Conservation (phyloP, 2,797 vertebrate species). For the Meda fulgida region DNA sequence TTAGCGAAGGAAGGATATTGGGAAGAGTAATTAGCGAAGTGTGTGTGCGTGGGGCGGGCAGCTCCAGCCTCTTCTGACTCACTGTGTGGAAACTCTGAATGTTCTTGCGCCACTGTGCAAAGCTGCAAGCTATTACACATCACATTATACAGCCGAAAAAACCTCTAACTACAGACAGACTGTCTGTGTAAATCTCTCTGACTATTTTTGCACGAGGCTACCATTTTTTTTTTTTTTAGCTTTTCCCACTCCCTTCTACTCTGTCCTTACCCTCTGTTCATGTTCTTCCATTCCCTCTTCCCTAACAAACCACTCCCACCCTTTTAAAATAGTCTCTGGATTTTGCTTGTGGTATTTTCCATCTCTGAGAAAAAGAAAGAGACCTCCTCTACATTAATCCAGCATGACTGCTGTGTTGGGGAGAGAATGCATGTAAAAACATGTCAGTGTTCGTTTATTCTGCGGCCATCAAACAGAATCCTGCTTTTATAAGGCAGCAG, state of each 20-base stretch:
- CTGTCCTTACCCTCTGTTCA: slow-evolving; percentile 8
- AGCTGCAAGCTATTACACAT: slow-evolving; percentile 79
- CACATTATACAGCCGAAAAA: slow-evolving; percentile 72
- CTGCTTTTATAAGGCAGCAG: slow-evolving; percentile 5
- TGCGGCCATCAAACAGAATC: slow-evolving; percentile 29
- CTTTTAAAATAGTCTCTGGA: slow-evolving; percentile 28
- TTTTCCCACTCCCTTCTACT: not conserved
- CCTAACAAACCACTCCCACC: slow-evolving; percentile 25
- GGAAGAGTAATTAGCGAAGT: slow-evolving; percentile 43
- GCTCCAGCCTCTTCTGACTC: slow-evolving; percentile 70
- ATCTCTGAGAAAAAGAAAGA: slow-evolving; percentile 58
- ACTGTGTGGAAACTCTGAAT: slow-evolving; percentile 84
- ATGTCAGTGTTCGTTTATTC: slow-evolving; percentile 8
- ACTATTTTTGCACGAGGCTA: slow-evolving; percentile 27
- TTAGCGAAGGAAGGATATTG: slow-evolving; percentile 41
- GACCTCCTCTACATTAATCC: slow-evolving; percentile 32
- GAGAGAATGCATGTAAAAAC: slow-evolving; percentile 41
- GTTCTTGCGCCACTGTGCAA: slow-evolving; percentile 75
- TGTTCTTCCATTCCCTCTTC: slow-evolving; percentile 41
- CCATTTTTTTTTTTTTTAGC: not conserved
- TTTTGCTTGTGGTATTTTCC: slow-evolving; percentile 69
- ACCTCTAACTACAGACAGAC: slow-evolving; percentile 64
- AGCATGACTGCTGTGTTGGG: slow-evolving; percentile 6
- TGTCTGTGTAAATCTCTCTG: slow-evolving; percentile 58
- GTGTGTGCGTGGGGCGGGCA: slow-evolving; percentile 11